Percentiles rank a stretch among this genome's conserved stretches.
Conservation (phyloP, 2,888 invertebrate genomes). For the Sinelater perroti region DNA sequence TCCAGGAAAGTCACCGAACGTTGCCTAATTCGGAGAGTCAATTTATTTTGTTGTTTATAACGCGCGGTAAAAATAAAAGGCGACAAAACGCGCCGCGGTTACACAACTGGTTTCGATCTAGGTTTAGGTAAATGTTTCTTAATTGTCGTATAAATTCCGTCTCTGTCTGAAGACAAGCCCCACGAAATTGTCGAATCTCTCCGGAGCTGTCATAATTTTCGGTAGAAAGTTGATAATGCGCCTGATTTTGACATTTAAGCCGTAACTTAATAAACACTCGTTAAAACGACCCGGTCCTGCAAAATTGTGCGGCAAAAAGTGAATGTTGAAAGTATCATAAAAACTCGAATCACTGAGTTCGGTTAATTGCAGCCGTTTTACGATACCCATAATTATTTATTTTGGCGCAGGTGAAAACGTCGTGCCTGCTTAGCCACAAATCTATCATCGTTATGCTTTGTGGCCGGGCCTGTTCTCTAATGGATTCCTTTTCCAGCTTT, state of each 20-base stretch:
- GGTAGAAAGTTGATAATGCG: neutral
- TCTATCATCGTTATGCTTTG: no score
- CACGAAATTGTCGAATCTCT: neutral
- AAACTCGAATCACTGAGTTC: no score
- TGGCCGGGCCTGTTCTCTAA: no score
- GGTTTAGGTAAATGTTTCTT: slow-evolving; percentile 21
- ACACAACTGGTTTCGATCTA: slow-evolving; percentile 19
- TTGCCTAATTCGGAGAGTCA: slow-evolving; percentile 12
- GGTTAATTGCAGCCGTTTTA: no score
- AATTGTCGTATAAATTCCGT: slow-evolving; percentile 20
- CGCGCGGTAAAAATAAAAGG: slow-evolving; percentile 3
- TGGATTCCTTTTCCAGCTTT: no score
- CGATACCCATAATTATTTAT: no score
- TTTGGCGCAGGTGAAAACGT: no score
- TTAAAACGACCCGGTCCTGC: no score
- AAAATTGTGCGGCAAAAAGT: no score
- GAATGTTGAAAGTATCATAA: no score
- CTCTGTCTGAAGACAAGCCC: slow-evolving; percentile 10
- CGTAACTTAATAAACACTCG: no score
- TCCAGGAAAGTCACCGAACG: slow-evolving; percentile 2
- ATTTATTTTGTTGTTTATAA: slow-evolving; percentile 5
- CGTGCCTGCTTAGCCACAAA: no score
- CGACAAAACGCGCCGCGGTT: slow-evolving; percentile 1
- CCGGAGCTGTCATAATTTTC: neutral
- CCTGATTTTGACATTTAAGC: slow-evolving; percentile 7